A percentile compares a stretch with the other conserved stretches of the same genome.
Evolutionary conservation across 2,113 vertebrate genomes (phyloP).

Genomic region (Daboia siamensis): DNA sequence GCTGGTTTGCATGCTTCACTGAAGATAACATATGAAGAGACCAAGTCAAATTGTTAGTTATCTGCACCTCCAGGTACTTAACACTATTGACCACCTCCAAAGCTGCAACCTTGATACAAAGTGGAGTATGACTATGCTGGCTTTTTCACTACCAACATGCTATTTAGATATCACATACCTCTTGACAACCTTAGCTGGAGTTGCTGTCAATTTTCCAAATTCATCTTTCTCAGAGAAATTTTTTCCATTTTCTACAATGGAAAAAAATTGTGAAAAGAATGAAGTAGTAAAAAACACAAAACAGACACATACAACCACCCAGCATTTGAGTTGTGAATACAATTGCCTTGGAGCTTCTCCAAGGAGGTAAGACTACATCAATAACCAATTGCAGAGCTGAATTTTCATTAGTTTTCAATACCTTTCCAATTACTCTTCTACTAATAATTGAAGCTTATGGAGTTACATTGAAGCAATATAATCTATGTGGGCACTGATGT

Average conservation of each 20-base stretch:
- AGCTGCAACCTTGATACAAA: too few species aligned
- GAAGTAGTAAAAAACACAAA: not conserved
- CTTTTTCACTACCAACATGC: not conserved
- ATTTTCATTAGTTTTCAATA: slow-evolving; percentile 22
- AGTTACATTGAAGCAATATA: not conserved
- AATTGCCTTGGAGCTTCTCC: slow-evolving; percentile 1
- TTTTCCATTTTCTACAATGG: slow-evolving; percentile 82
- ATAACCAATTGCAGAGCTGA: slow-evolving; percentile 9
- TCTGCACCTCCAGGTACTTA: too few species aligned
- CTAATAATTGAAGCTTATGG: not conserved
- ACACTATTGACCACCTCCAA: too few species aligned
- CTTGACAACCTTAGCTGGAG: slow-evolving; percentile 87
- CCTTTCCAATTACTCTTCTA: not conserved
- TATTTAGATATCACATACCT: slow-evolving; percentile 72
- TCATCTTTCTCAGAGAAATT: slow-evolving; percentile 96
- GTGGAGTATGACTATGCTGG: too few species aligned
- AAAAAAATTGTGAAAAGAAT: not conserved
- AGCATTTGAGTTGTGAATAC: not conserved
- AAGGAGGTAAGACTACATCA: slow-evolving; percentile 4
- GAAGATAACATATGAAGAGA: too few species aligned
- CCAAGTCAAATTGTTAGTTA: too few species aligned
- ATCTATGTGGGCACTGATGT: not conserved
- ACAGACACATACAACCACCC: not conserved
- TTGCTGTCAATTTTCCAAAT: slow-evolving; percentile 90
- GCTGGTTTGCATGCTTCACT: too few species aligned